Base-by-base conservation (phyloP, 2,797 vertebrate species). In the Melanotaenia maccullochi region DNA sequence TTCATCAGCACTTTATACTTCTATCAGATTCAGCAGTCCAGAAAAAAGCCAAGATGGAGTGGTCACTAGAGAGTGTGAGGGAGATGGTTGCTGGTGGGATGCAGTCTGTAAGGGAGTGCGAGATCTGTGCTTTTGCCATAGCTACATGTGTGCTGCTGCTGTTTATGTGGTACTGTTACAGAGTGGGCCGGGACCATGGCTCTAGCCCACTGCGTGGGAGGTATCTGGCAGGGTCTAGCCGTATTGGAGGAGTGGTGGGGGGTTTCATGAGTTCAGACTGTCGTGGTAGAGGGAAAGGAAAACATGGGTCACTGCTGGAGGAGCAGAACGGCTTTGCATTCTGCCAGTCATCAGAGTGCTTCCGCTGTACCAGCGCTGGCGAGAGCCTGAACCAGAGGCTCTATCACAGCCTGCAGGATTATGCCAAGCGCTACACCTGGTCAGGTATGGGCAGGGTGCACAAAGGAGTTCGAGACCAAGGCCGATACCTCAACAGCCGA, bases 351-450 rank as follows among this genome's bases (percentile, higher is more conserved):
- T 87, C 96, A 0, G 97, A 97, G 87, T 99, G 98, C 14, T 93
- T 95, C 78, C 96, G 97, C 71, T 98, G 98, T 40, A 84, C 94
- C 2, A 92, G 91, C 5, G 95, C 94, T 1, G 93, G 94, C 0
- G 96, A 97, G 14, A 96, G 96, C 16, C 95, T 97, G 81, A 97
- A 99, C 93, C 97, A 97, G 94, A 95, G 96, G 75, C 97, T 99
- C 28, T 99, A 99, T 88, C 97, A 96, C 93, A 97, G 96, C 90
- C 93, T 99, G 84, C 97, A 99, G 94, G 97, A 98, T 58, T 99
- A 99, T 0, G 98, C 98, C 93, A 99, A 98, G 89, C 96, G 97
- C 75, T 99, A 99, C 93, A 99, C 98, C 62, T 99, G 98, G 98
- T 96, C 98, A 0, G 98, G 98, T 78, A 99, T 99, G 97, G 97